phyloP scores from a whole-genome alignment of 2,888 invertebrate genomes.

The Dilophus febrilis region DNA sequence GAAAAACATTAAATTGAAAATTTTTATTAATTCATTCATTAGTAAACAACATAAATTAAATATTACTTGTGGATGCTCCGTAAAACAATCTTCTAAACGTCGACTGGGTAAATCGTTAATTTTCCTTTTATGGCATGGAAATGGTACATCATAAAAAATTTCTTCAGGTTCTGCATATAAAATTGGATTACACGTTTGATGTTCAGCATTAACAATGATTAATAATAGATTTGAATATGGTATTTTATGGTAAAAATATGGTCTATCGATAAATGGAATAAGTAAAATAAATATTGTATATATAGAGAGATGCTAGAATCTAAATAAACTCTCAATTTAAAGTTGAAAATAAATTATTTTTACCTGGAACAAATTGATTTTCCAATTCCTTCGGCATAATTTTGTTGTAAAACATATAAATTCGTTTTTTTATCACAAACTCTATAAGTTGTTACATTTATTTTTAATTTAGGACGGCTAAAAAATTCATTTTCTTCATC shows the following conservation, averaged over 20 bases:
- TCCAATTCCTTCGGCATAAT: conserved; percentile 25
- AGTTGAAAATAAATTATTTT: too few species aligned
- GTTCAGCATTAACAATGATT: conserved; percentile 46
- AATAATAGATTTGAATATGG: conserved; percentile 62
- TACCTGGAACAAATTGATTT: conserved; percentile 29
- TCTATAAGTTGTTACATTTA: conserved; percentile 24
- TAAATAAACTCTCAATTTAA: too few species aligned
- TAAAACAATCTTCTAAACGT: conserved; percentile 56
- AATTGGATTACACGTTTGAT: conserved; percentile 31
- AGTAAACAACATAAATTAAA: not conserved
- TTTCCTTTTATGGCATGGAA: conserved; percentile 60
- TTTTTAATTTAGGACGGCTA: conserved; percentile 20
- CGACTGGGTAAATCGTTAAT: conserved; percentile 49
- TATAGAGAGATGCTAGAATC: too few species aligned
- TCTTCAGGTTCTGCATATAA: conserved; percentile 34
- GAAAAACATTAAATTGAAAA: not conserved
- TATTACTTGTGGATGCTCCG: conserved; percentile 50
- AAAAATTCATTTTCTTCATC: conserved; percentile 30
- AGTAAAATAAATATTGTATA: too few species aligned
- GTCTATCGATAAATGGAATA: conserved; percentile 23
- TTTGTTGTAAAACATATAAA: conserved; percentile 50
- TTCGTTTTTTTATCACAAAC: conserved; percentile 59
- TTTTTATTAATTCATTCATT: not conserved
- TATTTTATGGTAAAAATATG: conserved; percentile 54
- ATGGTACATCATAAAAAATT: conserved; percentile 34